phyloP scores from a whole-genome alignment of 1,140 invertebrate species.

The Amyelois transitella region DNA sequence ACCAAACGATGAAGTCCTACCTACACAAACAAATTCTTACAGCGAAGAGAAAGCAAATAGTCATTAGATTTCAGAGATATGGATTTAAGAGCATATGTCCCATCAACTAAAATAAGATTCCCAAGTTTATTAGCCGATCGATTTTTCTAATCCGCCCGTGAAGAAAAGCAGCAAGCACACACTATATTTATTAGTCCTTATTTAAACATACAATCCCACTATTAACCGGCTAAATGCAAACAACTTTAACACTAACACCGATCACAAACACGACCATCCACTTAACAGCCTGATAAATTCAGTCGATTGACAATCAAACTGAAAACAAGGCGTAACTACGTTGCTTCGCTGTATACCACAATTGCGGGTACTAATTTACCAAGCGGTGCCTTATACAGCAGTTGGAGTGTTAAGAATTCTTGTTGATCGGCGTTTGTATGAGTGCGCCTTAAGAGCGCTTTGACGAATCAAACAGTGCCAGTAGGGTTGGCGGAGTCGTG shows the following conservation, averaged over 20 bases:
- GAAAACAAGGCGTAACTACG: constrained; percentile 38
- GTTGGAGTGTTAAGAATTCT: constrained; percentile 59
- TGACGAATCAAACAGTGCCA: constrained; percentile 58
- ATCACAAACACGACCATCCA: constrained; percentile 30
- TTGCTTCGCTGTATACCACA: constrained; percentile 46
- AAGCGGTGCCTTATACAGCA: constrained; percentile 62
- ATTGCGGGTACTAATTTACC: constrained; percentile 66
- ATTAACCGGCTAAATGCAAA: constrained; percentile 29
- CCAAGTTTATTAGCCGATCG: no score
- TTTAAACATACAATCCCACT: background rate
- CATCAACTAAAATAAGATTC: no score
- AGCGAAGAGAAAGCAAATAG: no score
- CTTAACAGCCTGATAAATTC: constrained; percentile 63
- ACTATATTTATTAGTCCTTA: no score
- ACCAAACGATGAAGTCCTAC: no score
- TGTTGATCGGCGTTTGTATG: constrained; percentile 64
- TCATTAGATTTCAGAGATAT: no score
- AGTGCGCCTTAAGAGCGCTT: constrained; percentile 43
- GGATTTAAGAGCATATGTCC: no score
- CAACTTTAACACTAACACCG: background rate
- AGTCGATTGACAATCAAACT: constrained; percentile 54
- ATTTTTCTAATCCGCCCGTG: no score
- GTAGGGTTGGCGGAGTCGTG: constrained; percentile 60
- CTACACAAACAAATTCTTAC: no score
- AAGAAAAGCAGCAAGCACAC: no score